These are phyloP conservation scores for Apostichopus parvimensis DNA, from an alignment of 35 echinoderm and acorn worm species.

Conservation along the genomic window DNA sequence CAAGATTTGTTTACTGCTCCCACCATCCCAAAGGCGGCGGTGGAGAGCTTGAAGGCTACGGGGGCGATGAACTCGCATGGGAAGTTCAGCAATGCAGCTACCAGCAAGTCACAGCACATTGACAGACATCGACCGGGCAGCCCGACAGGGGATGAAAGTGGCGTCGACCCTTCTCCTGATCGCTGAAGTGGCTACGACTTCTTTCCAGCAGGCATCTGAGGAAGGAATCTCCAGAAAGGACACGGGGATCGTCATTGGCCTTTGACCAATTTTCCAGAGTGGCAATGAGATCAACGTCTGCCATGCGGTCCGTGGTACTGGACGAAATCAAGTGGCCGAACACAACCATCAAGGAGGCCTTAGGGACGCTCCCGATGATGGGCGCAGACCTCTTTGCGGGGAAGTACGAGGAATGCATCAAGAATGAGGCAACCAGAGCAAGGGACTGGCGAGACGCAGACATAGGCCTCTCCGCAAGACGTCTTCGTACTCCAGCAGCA, in stretches of 20 bases:
- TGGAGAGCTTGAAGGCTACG: background rate
- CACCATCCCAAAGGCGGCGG: background rate
- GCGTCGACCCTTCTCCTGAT: background rate
- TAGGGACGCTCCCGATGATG: background rate
- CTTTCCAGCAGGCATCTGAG: background rate
- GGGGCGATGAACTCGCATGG: background rate
- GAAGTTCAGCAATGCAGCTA: background rate
- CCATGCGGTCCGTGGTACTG: background rate
- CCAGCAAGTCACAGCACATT: background rate
- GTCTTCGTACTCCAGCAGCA: background rate
- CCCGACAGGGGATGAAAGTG: background rate
- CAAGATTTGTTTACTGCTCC: background rate
- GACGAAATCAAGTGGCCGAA: background rate
- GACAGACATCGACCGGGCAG: background rate
- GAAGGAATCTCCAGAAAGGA: background rate
- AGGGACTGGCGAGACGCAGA: background rate
- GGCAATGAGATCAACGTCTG: background rate
- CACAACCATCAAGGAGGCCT: background rate
- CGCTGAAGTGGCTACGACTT: background rate
- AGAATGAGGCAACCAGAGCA: background rate
- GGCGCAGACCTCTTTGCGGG: background rate
- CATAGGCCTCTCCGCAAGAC: background rate
- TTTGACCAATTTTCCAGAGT: slow-evolving; percentile 16
- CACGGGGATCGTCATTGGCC: background rate
- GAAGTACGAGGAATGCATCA: background rate